Conservation (phyloP, 2,888 invertebrate species). For the Syrista parreyssii region DNA sequence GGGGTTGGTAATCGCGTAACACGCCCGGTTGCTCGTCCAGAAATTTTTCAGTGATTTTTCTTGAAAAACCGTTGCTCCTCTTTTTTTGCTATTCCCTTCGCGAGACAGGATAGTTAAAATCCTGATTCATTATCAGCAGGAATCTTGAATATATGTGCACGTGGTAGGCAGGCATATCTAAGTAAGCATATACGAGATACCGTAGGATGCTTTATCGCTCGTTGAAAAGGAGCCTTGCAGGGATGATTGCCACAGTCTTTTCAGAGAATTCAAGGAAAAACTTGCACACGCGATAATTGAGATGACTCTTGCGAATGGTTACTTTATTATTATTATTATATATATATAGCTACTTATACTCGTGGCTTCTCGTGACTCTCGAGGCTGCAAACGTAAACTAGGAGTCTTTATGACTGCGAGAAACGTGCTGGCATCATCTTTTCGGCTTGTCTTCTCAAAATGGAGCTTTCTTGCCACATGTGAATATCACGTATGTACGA, state of each 20-base stretch:
- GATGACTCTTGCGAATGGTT: not conserved
- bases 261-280: not conserved
- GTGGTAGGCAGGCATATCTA: not conserved
- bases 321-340: not conserved
- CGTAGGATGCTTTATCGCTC: not conserved
- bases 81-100: not conserved
- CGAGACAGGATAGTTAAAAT: not conserved
- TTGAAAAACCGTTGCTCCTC: not conserved
- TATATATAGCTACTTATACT: not conserved
- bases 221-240: too few relatives aligned
- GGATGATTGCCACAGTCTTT: not conserved
- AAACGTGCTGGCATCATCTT: not conserved
- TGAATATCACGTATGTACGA: too few relatives aligned
- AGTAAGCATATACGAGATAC: not conserved
- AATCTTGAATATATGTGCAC: not conserved
- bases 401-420: not conserved
- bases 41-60: not conserved
- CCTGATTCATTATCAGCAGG: not conserved
- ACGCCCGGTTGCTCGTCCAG: not conserved
- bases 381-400: not conserved
- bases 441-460: not conserved
- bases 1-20: slow-evolving; percentile 1
- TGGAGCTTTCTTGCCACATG: not conserved
- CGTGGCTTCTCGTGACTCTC: not conserved
- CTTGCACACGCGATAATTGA: not conserved